Percentiles rank a stretch among this genome's conserved stretches.
Evolutionary conservation across 2,113 vertebrate genomes (phyloP).

Genomic region (Nasalis larvatus): DNA sequence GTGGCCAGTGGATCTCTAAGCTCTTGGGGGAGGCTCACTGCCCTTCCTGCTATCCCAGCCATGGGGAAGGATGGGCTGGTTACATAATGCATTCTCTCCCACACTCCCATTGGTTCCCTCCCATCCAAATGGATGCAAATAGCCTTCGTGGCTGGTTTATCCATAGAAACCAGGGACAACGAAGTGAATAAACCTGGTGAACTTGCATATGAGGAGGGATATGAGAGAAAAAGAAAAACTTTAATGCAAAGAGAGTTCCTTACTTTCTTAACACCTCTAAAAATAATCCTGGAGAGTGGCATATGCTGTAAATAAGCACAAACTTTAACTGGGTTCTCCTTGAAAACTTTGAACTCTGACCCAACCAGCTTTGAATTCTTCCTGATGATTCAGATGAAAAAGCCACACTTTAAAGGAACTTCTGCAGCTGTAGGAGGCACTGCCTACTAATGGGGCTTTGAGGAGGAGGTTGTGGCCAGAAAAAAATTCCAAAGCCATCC

Average conservation of each 20-base stretch:
- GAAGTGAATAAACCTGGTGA: neutral
- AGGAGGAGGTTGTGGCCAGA: constrained; percentile 40
- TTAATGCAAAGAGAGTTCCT: neutral
- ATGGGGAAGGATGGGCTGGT: neutral
- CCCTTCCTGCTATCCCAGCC: neutral
- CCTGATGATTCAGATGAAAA: neutral
- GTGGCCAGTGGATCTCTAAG: neutral
- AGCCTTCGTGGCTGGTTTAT: neutral
- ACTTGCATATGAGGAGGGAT: neutral
- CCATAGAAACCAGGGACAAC: neutral
- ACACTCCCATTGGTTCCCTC: neutral
- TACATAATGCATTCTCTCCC: neutral
- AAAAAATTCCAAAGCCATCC: constrained; percentile 35
- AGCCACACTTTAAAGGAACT: neutral
- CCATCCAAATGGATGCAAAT: constrained; percentile 42
- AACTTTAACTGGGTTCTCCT: neutral
- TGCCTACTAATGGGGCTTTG: neutral
- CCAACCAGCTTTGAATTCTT: neutral
- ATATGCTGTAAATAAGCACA: neutral
- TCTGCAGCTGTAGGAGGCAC: neutral
- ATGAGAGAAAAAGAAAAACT: neutral
- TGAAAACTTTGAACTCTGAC: fast-evolving
- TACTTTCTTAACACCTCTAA: neutral
- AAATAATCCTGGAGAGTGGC: neutral
- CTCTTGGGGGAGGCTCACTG: no score